phyloP scores from a whole-genome alignment of 1,140 invertebrate genomes.

The Monochamus saltuarius region DNA sequence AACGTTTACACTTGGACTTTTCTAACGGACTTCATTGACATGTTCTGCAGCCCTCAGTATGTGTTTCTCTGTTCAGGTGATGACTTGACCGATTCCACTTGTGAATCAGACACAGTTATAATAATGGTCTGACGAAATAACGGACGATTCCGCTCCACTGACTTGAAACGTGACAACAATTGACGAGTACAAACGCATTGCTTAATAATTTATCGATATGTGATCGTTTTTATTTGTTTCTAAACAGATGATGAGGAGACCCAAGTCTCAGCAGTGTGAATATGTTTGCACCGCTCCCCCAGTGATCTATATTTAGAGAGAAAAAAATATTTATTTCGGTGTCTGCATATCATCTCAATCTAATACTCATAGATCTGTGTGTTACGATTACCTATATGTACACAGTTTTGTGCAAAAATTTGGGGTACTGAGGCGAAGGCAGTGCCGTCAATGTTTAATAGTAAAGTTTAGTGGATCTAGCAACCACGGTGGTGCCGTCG shows the following conservation, averaged over 20 bases:
- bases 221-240: conserved; percentile 30
- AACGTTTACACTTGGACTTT: too few relatives aligned
- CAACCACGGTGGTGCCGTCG: conserved; percentile 3
- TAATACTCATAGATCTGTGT: conserved; percentile 26
- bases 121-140: conserved; percentile 46
- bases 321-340: conserved; percentile 28
- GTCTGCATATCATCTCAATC: conserved; percentile 29
- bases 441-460: not conserved
- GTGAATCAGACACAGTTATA: conserved; percentile 46
- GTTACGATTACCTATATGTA: conserved; percentile 30
- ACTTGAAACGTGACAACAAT: conserved; percentile 12
- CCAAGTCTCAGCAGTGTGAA: conserved; percentile 62
- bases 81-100: conserved; percentile 37
- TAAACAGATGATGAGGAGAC: conserved; percentile 64
- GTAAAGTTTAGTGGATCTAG: not conserved
- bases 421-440: conserved; percentile 35
- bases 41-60: too few relatives aligned
- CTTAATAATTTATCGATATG: conserved; percentile 15
- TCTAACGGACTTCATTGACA: too few relatives aligned
- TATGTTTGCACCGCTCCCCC: conserved; percentile 9
- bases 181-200: conserved; percentile 22
- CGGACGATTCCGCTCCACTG: not conserved
- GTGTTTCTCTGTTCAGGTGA: conserved; percentile 39
- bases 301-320: conserved; percentile 22
- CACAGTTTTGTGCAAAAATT: conserved; percentile 28